phyloP scores from a whole-genome alignment of 2,113 vertebrate genomes.

The Diglossa brunneiventris region DNA sequence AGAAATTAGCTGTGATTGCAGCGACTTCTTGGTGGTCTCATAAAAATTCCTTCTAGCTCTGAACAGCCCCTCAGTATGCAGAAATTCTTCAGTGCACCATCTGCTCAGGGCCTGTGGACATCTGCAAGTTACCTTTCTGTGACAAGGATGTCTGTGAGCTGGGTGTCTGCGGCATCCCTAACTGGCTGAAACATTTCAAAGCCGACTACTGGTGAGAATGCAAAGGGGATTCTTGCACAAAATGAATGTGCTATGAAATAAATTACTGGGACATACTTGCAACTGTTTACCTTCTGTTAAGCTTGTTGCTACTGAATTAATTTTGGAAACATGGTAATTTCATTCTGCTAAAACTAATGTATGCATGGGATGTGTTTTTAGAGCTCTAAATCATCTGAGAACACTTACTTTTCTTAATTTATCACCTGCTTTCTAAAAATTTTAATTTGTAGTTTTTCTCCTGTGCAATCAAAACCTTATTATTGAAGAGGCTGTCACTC shows the following conservation, averaged over 20 bases:
- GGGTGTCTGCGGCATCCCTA: not conserved
- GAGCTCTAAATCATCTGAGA: not conserved
- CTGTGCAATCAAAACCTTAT: not conserved
- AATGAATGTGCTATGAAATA: not conserved
- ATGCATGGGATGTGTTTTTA: not conserved
- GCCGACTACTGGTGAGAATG: not conserved
- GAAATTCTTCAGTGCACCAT: constrained; percentile 36
- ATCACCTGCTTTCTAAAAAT: not conserved
- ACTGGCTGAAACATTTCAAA: not conserved
- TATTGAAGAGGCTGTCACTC: not conserved
- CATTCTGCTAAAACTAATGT: not conserved
- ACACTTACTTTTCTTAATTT: not conserved
- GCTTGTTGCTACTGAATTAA: not conserved
- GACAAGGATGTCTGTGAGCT: not conserved
- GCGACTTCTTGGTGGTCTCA: constrained; percentile 29
- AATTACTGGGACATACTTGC: not conserved
- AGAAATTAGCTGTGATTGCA: constrained; percentile 54
- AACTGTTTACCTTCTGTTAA: not conserved
- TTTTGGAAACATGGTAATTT: not conserved
- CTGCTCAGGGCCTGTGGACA: constrained; percentile 41
- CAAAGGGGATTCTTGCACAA: not conserved
- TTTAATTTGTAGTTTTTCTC: not conserved
- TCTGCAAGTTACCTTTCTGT: constrained; percentile 42
- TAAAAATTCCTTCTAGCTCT: constrained; percentile 55
- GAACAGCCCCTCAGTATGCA: not conserved